Evolutionary conservation across 2,113 vertebrate species (phyloP), one percentile per base, ranked within the genome.

Genomic region (Epinephelus fuscoguttatus): DNA sequence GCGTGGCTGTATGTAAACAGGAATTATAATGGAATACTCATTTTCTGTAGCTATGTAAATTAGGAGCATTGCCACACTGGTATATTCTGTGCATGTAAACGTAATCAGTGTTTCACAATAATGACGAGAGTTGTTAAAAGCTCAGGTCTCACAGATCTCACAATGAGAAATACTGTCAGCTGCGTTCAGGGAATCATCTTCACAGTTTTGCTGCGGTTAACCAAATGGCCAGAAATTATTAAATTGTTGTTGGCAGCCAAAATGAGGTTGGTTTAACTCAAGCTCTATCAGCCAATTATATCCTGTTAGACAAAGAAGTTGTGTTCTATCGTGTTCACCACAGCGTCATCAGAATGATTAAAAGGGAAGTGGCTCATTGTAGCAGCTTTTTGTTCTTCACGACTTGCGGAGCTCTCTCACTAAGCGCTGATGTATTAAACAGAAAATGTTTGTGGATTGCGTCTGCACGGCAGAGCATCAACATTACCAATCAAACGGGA

Each of bases 401-500:
- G 52, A 45, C 37, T 77, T 53, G 19, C 60, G 45, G 67, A 30
- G 57, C 53, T n/a, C 13, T 70, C 8, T 47, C 33, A 47, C 45
- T 50, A 40, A 91, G 78, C 30, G 50, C 23, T 67, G 23, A 56
- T 74, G 50, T 82, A 73, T 83, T 42, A 68, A 80, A 78, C 61
- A 45, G 49, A 81, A 89, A 57, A 72, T 53, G 59, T 64, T 50
- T 77, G 57, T 69, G 45, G 62, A 33, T 33, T 14, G 30, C 37
- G 13, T 75, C 47, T 30, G 75, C 27, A 18, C 56, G 47, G 70
- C 50, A n/a, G 69, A 66, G 30, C 82, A 70, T 85, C 45, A 82
- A 80, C 86, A 80, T 81, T 63, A 75, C 40, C 50, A 40, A 56
- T 81, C 66, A 85, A 87, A 81, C 49, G 18, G 80, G 53, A 72